Base-by-base conservation (phyloP, 2,888 invertebrate genomes). In the Athetis lepigone region DNA sequence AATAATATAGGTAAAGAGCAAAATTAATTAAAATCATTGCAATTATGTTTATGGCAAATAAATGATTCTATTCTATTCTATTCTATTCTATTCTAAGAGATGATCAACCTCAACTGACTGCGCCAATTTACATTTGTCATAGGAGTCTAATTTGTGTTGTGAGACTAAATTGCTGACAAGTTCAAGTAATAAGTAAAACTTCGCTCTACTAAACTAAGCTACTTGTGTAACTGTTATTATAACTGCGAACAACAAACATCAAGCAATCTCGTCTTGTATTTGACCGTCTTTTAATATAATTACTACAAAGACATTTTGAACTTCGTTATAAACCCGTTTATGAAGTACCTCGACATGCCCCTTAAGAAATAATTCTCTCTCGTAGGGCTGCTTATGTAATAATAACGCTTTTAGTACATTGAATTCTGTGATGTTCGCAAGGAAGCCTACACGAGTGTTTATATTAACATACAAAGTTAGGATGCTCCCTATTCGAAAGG, bases 381-480 rank as follows among this genome's bases (percentile, higher is more conserved):
- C 79, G 72, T 74, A 63, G 79, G 80, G 81, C 60, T 79, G 79
- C 80, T 86, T 87, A 86, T 86, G 83, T 87, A 87, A 90, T 88
- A 88, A 89, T 89, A 90, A 85, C 83, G 85, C 84, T 87, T 88
- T 80, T 85, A 85, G 84, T 87, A 89, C 88, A 89, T 89, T 89
- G 88, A 90, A 89, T 89, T 86, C 84, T 84, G 84, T 85, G 82
- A 85, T 90, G 87, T 90, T 90, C 86, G 80, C 86, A 85, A 81
- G 82, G 86, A 86, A 88, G 87, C 90, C 90, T 90, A 92, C 91
- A 92, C 79, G 89, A 90, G 91, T 92, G 91, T 91, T 92, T 92
- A 88, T 91, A 92, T 91, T 93, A 92, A 90, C 92, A 92, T 91
- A 91, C 91, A 88, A 91, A 92, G 89, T 92, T 92, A 88, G 85